Evolutionary conservation across 2,113 vertebrate species (phyloP), one percentile per base, ranked within the genome.

Genomic region (Pardalotus punctatus): DNA sequence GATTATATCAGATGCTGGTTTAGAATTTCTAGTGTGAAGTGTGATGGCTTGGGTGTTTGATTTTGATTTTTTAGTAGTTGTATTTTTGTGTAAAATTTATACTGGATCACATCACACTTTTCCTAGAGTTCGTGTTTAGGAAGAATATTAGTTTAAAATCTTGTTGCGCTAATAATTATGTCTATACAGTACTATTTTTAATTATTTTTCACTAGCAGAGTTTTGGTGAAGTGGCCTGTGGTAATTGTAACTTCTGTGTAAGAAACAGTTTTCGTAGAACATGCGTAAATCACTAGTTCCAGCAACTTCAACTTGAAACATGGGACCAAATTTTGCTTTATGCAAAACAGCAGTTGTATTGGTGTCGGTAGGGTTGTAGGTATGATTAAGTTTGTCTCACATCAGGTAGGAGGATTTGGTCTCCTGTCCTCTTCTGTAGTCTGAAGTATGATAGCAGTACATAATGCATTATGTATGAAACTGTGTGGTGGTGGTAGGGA

Each of bases 381-480:
- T 81, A 33, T 91, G 93, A 91, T 88, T 95, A 91, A 84, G 77
- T 89, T 96, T 84, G 78, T 73, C 73, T 94, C 54, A n/a, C 45
- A 69, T 96, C 43, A 76, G 31, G 66, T 81, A 25, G 74, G 48
- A 87, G 73, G 48, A 89, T 96, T 91, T 95, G 93, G 91, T 94
- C 70, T 91, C 42, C 36, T 87, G 62, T 94, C 89, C 57, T 56
- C 56, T 83, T 88, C 73, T 65, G 38, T 72, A 83, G 61, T 88
- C 79, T 90, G 79, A 89, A 91, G 90, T 92, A 65, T 83, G 69
- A 90, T 86, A 79, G 62, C 43, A 76, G 65, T 78, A 54, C 61
- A 51, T 93, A 61, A 91, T 95, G 38, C 74, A 93, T 94, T 96
- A 96, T 96, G 93, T 90, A 85, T 96, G 91, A 94, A 87, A 66